A percentile compares a stretch with the other conserved stretches of the same genome.
Evolutionary conservation across 2,797 vertebrate genomes (phyloP).

Genomic region (Esox lucius): DNA sequence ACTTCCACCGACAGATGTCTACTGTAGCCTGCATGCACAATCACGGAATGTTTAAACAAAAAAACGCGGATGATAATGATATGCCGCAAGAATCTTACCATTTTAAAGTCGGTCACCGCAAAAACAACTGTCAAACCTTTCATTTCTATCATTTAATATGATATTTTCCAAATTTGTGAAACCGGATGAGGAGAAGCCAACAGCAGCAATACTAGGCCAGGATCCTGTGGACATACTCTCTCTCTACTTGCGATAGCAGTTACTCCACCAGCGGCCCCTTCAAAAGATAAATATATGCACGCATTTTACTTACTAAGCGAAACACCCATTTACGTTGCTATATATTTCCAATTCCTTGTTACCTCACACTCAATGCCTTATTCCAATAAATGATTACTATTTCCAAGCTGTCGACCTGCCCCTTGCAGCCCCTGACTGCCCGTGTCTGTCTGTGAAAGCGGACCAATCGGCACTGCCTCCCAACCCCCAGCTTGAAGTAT

Average conservation of each 20-base stretch:
- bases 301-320: conserved; percentile 48
- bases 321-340: conserved; percentile 32
- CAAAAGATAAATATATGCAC: conserved; percentile 52
- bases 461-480: conserved; percentile 62
- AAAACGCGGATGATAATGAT: conserved; percentile 42
- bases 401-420: conserved; percentile 68
- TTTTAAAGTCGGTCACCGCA: conserved; percentile 64
- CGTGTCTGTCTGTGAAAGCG: conserved; percentile 62
- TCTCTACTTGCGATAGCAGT: conserved; percentile 58
- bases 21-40: conserved; percentile 29
- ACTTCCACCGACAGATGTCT: conserved; percentile 33
- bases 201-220: conserved; percentile 79
- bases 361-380: conserved; percentile 23
- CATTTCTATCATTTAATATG: conserved; percentile 62
- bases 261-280: conserved; percentile 67
- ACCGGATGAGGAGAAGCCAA: conserved; percentile 76
- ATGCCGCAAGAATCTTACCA: conserved; percentile 75
- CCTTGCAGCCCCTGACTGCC: conserved; percentile 63
- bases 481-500: conserved; percentile 31
- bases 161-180: conserved; percentile 74
- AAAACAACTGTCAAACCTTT: conserved; percentile 35
- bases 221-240: conserved; percentile 73
- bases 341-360: conserved; percentile 53
- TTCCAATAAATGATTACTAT: conserved; percentile 57
- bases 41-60: conserved; percentile 44